A percentile compares a stretch with the other conserved stretches of the same genome.
Conservation (phyloP, 2,888 invertebrate species). For the Ephialtes manifestator region DNA sequence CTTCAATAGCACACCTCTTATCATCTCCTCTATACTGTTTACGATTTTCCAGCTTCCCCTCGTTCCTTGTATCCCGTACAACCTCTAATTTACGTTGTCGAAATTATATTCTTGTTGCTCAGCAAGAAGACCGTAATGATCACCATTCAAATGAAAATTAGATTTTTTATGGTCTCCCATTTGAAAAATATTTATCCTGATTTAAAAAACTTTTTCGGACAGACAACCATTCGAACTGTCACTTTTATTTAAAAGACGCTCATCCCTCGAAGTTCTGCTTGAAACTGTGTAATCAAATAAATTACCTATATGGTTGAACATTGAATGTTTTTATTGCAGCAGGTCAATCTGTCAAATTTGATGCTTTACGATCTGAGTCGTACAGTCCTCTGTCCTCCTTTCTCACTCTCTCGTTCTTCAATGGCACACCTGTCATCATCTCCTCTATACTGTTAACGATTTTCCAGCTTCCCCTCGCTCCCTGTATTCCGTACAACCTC, state of each 20-base stretch:
- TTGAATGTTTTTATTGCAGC: too few species aligned
- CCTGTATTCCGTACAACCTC: neutral
- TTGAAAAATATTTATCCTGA: neutral
- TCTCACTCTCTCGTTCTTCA: slow-evolving; percentile 30
- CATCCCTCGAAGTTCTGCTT: neutral
- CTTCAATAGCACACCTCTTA: slow-evolving; percentile 27
- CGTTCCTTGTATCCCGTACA: neutral
- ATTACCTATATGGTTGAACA: neutral
- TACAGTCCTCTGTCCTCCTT: neutral
- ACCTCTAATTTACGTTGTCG: slow-evolving; percentile 44
- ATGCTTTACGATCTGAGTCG: too few species aligned
- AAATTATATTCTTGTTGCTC: slow-evolving; percentile 19
- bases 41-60: slow-evolving; percentile 39
- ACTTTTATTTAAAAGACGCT: neutral
- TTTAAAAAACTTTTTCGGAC: neutral
- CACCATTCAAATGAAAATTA: slow-evolving; percentile 5
- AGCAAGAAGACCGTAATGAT: neutral
- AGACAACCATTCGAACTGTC: neutral
- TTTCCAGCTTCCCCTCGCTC: slow-evolving; percentile 8
- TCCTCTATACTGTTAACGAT: slow-evolving; percentile 55
- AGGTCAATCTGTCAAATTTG: neutral
- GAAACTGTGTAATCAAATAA: neutral
- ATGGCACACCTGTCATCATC: slow-evolving; percentile 37
- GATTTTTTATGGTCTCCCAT: neutral
- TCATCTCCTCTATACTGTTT: slow-evolving; percentile 51